phyloP scores from a whole-genome alignment of 2,113 vertebrate genomes.

The Atractosteus spatula region DNA sequence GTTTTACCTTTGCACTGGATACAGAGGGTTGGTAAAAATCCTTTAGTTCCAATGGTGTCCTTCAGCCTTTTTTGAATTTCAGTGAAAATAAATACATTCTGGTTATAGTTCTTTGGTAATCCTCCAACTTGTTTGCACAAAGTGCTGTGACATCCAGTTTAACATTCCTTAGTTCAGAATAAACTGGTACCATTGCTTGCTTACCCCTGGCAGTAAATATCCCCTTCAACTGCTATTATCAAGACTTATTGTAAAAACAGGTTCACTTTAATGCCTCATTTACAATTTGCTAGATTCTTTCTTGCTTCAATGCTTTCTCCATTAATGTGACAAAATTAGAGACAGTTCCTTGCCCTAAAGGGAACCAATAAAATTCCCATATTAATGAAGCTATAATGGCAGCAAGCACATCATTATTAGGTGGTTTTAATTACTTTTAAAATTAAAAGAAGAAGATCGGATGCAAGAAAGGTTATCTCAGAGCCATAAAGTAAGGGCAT shows the following conservation, averaged over 20 bases:
- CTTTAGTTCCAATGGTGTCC: no score
- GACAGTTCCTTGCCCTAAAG: constrained; percentile 41
- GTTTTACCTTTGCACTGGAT: no score
- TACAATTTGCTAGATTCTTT: constrained; percentile 41
- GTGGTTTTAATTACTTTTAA: constrained; percentile 63
- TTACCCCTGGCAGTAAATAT: not conserved
- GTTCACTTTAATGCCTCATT: constrained; percentile 47
- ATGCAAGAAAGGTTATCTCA: constrained; percentile 35
- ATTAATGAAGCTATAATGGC: constrained; percentile 36
- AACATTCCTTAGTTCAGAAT: not conserved
- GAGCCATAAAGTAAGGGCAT: constrained; percentile 50
- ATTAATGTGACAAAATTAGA: constrained; percentile 59
- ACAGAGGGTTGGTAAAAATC: no score
- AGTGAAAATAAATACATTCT: no score
- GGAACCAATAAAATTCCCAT: constrained; percentile 38
- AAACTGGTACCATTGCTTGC: not conserved
- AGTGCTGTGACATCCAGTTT: not conserved
- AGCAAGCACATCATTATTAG: constrained; percentile 51
- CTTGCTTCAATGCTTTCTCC: constrained; percentile 41
- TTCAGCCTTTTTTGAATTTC: no score
- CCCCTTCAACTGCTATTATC: constrained; percentile 34
- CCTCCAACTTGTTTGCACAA: no score
- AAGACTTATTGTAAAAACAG: constrained; percentile 37
- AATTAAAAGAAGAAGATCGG: constrained; percentile 56
- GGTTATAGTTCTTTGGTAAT: no score